Percentiles rank a stretch among this genome's conserved stretches.
phyloP scores from a whole-genome alignment of 2,797 vertebrate species.

The Ciconia nigra region DNA sequence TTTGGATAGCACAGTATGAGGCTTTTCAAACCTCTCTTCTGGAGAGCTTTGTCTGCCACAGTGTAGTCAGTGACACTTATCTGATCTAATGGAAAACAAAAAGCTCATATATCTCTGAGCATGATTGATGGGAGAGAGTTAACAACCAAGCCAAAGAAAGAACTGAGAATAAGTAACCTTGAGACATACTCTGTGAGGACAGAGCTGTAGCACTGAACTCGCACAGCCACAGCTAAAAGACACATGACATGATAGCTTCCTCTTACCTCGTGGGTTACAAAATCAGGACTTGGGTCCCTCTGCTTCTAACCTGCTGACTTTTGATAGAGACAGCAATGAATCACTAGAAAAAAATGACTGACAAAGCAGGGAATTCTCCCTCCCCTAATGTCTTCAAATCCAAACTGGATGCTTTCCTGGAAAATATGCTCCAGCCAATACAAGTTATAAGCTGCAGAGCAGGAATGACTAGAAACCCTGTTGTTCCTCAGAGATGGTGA shows the following conservation, averaged over 20 bases:
- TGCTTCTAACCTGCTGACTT: neutral
- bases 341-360: neutral
- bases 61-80: neutral
- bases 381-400: neutral
- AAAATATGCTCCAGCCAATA: neutral
- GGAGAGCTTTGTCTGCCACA: neutral
- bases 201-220: neutral
- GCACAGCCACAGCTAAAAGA: neutral
- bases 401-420: neutral
- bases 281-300: neutral
- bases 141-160: neutral
- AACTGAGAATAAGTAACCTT: neutral
- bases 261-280: rapidly evolving
- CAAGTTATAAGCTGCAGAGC: neutral
- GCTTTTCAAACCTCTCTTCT: conserved; percentile 33
- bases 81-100: neutral
- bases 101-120: neutral
- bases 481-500: neutral
- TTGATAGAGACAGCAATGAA: rapidly evolving
- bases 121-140: neutral
- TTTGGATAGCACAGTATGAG: conserved; percentile 27
- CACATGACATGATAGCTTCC: rapidly evolving
- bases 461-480: neutral
- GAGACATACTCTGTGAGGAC: neutral
- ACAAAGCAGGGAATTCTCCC: neutral